Evolutionary conservation across 1,140 invertebrate species (phyloP).

Genomic region (Drosophila trapezifrons): DNA sequence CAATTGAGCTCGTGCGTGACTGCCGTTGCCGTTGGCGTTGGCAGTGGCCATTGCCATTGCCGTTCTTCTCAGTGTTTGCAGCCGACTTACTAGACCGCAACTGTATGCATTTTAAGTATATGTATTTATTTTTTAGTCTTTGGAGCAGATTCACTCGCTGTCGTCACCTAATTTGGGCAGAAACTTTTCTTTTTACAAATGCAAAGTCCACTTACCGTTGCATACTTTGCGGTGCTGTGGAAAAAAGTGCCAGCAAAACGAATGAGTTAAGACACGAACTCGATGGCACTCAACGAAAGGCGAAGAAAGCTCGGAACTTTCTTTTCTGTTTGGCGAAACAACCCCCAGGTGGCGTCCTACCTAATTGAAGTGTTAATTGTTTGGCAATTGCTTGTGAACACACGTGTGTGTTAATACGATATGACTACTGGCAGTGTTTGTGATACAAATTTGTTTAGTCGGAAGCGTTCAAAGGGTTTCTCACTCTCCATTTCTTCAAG

Average conservation of each 20-base stretch:
- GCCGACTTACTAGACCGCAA: conserved; percentile 67
- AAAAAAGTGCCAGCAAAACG: conserved; percentile 26
- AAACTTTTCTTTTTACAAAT: conserved; percentile 69
- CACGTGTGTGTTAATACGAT: neutral
- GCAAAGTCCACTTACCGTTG: neutral
- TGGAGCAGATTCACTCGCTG: conserved; percentile 70
- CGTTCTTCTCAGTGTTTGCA: conserved; percentile 20
- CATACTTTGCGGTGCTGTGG: conserved; percentile 43
- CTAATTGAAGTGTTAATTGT: conserved; percentile 1
- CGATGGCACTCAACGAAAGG: conserved; percentile 34
- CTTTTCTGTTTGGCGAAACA: neutral
- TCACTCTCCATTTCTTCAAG: no score
- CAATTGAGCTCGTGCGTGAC: conserved; percentile 73
- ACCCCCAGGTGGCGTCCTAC: conserved; percentile 12
- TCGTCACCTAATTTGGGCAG: conserved; percentile 44
- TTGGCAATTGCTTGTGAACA: neutral
- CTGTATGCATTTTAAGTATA: conserved; percentile 44
- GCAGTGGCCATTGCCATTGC: conserved; percentile 8
- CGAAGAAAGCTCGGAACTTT: conserved; percentile 30
- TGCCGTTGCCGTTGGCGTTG: conserved; percentile 16
- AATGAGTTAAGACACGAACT: conserved; percentile 78
- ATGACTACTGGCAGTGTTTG: neutral
- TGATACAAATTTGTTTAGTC: neutral
- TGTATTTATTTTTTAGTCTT: conserved; percentile 30
- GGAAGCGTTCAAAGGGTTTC: no score